Conservation (phyloP, 2,888 invertebrate species). For the Heliconius ethilla region DNA sequence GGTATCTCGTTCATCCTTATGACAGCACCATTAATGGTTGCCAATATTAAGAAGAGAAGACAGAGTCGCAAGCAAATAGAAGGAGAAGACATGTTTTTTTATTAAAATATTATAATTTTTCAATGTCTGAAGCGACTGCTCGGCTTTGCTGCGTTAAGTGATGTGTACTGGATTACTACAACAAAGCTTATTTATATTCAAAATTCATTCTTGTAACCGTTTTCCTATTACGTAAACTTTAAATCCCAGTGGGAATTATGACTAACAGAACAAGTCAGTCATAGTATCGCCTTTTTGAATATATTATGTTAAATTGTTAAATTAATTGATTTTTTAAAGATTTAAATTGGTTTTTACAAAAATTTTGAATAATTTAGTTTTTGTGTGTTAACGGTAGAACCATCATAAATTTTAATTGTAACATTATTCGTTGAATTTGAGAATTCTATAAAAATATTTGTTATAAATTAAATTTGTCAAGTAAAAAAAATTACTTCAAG, state of each 20-base stretch:
- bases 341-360: too few species aligned
- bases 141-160: not conserved
- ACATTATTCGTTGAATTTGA: not conserved
- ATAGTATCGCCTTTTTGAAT: not conserved
- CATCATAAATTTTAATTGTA: not conserved
- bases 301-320: not conserved
- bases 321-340: not conserved
- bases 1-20: constrained; percentile 42
- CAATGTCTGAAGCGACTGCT: constrained; percentile 20
- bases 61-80: constrained; percentile 8
- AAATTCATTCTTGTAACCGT: not conserved
- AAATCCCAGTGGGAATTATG: constrained; percentile 21
- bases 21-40: constrained; percentile 37
- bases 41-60: constrained; percentile 19
- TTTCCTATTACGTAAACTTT: constrained; percentile 35
- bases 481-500: too few species aligned
- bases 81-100: constrained; percentile 29
- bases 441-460: not conserved
- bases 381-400: not conserved
- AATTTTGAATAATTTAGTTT: not conserved
- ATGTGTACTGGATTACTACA: constrained; percentile 14
- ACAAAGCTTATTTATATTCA: constrained; percentile 30
- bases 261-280: not conserved
- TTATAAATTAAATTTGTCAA: not conserved
- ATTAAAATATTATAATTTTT: not conserved